A percentile compares a stretch with the other conserved stretches of the same genome.
Conservation (phyloP, 2,113 vertebrate species). For the Anarhynchus alexandrinus region DNA sequence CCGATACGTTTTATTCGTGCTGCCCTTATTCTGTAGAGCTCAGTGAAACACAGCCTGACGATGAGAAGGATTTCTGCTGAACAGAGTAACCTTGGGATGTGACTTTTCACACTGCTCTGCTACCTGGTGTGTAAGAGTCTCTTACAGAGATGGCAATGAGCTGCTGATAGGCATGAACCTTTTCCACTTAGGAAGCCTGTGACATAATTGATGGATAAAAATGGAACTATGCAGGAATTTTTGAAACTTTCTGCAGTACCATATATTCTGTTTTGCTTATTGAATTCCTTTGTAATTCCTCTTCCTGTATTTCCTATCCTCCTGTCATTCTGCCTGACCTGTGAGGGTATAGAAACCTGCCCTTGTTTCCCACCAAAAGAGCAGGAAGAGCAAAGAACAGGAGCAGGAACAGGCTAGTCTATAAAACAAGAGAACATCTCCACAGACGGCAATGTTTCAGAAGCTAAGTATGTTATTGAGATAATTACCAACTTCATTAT, state of each 20-base stretch:
- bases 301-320: neutral
- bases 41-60: neutral
- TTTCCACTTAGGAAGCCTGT: neutral
- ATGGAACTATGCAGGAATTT: neutral
- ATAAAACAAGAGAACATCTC: neutral
- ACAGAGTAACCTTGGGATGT: neutral
- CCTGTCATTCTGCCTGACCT: neutral
- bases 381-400: neutral
- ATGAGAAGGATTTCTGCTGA: neutral
- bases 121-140: neutral
- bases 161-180: neutral
- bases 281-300: neutral
- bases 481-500: neutral
- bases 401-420: neutral
- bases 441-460: neutral
- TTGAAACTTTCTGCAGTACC: neutral
- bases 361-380: neutral
- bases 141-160: neutral
- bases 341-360: neutral
- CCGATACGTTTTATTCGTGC: neutral
- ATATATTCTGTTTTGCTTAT: neutral
- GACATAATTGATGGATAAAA: neutral
- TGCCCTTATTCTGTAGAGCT: neutral
- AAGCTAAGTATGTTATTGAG: neutral
- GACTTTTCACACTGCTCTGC: neutral